These are phyloP conservation scores for Ichneumon xanthorius DNA, from an alignment of 2,888 invertebrate genomes.

Conservation along the genomic window DNA sequence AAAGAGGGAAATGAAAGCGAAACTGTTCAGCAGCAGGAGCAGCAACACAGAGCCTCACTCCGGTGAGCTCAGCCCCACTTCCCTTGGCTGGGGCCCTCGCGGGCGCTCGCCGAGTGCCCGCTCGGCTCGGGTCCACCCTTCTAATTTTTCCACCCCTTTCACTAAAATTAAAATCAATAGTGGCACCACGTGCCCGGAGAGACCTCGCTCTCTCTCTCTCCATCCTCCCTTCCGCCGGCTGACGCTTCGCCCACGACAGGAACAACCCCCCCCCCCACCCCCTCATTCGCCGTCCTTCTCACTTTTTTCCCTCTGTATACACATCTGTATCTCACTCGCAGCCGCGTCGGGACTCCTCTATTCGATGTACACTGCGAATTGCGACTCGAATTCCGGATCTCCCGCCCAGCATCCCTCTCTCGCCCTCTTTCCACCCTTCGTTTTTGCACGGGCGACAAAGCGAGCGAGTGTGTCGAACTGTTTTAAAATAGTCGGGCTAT, in stretches of 20 bases:
- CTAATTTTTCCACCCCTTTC: slow-evolving; percentile 85
- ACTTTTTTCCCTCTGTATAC: slow-evolving; percentile 45
- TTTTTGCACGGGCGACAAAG: slow-evolving; percentile 57
- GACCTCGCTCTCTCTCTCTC: slow-evolving; percentile 25
- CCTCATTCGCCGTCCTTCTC: slow-evolving; percentile 52
- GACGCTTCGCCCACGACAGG: slow-evolving; percentile 68
- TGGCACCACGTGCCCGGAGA: slow-evolving; percentile 84
- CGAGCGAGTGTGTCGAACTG: slow-evolving; percentile 56
- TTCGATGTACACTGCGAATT: neutral
- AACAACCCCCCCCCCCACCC: slow-evolving; percentile 59
- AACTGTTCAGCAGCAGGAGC: slow-evolving; percentile 82
- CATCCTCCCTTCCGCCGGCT: slow-evolving; percentile 53
- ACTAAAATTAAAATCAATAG: slow-evolving; percentile 85
- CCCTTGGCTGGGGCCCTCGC: slow-evolving; percentile 62
- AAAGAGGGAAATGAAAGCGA: slow-evolving; percentile 84
- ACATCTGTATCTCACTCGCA: slow-evolving; percentile 25
- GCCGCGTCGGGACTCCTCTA: neutral
- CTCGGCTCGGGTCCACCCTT: slow-evolving; percentile 79
- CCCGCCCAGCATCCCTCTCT: neutral
- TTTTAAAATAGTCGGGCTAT: slow-evolving; percentile 54
- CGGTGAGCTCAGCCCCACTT: slow-evolving; percentile 75
- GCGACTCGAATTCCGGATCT: slow-evolving; percentile 8
- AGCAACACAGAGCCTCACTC: slow-evolving; percentile 75
- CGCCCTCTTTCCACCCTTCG: slow-evolving; percentile 28
- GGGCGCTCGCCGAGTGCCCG: slow-evolving; percentile 67